Conservation (phyloP, 2,113 vertebrate species). For the Trematomus loennbergii region DNA sequence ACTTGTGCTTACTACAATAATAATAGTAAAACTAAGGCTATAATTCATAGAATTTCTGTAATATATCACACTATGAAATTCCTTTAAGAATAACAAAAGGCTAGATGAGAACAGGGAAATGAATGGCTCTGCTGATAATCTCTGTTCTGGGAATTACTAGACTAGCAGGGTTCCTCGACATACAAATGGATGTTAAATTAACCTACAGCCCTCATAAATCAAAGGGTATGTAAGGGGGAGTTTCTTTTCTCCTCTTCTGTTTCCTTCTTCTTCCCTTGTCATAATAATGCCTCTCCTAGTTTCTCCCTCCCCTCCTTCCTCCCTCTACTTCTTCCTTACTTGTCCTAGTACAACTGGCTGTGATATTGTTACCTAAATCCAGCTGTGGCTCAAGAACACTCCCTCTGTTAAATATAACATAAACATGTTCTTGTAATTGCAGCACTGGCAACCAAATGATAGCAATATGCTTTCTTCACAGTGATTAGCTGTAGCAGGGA, state of each 20-base stretch:
- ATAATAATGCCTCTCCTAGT: slow-evolving; percentile 1
- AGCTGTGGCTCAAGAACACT: slow-evolving; percentile 40
- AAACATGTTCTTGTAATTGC: slow-evolving; percentile 40
- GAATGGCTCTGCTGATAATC: slow-evolving; percentile 32
- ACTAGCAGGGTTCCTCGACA: slow-evolving; percentile 11
- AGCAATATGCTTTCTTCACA: slow-evolving; percentile 6
- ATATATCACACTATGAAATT: background rate
- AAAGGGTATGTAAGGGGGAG: slow-evolving; percentile 1
- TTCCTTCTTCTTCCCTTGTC: background rate
- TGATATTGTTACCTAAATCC: slow-evolving; percentile 54
- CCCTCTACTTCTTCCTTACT: background rate
- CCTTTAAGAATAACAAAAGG: slow-evolving; percentile 27
- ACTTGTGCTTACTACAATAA: background rate
- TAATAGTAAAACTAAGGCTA: background rate
- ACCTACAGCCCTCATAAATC: slow-evolving; percentile 19
- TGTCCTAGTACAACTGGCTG: slow-evolving; percentile 2
- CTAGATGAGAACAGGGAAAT: slow-evolving; percentile 30
- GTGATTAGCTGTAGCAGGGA: background rate
- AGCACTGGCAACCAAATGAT: slow-evolving; percentile 3
- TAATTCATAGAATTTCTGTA: background rate
- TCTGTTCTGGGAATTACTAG: slow-evolving; percentile 4
- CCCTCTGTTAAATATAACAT: background rate
- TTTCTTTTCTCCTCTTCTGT: slow-evolving; percentile 13
- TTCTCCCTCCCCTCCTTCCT: slow-evolving; percentile 32
- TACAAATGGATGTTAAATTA: slow-evolving; percentile 43